These are phyloP conservation scores for Leuciscus waleckii DNA, from an alignment of 2,797 vertebrate genomes.

Conservation along the genomic window DNA sequence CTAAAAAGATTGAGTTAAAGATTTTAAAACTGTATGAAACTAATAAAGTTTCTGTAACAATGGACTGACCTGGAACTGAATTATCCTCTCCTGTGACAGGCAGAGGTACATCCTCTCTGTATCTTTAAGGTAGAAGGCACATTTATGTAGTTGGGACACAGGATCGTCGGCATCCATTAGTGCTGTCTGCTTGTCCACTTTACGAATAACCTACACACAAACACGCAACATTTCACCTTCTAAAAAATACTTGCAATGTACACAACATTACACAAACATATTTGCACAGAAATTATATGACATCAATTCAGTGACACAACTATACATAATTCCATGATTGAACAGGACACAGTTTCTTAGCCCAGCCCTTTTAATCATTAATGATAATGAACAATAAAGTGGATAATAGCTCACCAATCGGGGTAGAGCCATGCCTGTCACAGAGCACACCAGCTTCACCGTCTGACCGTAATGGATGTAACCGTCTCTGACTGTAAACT, in stretches of 20 bases:
- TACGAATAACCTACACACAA: constrained; percentile 74
- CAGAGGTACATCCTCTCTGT: constrained; percentile 82
- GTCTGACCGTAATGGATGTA: constrained; percentile 99
- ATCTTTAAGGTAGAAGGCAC: constrained; percentile 80
- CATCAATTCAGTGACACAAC: not conserved
- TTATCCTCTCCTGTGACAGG: constrained; percentile 98
- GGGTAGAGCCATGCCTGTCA: constrained; percentile 98
- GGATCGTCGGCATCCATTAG: constrained; percentile 78
- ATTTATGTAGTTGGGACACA: constrained; percentile 81
- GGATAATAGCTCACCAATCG: constrained; percentile 84
- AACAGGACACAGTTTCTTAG: not conserved
- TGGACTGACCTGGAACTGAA: constrained; percentile 93
- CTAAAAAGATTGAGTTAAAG: not conserved
- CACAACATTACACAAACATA: not conserved
- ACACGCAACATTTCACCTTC: not conserved
- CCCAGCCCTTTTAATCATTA: not conserved
- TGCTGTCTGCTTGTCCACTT: constrained; percentile 80
- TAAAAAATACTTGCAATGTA: not conserved
- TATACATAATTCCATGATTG: not conserved
- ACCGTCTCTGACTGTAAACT: constrained; percentile 96
- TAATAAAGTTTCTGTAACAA: not conserved
- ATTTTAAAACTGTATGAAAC: not conserved
- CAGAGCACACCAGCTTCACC: constrained; percentile 96
- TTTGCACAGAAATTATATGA: not conserved
- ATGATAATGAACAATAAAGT: not conserved